Evolutionary conservation across 2,797 vertebrate genomes (phyloP).

Genomic region (Zonotrichia albicollis): DNA sequence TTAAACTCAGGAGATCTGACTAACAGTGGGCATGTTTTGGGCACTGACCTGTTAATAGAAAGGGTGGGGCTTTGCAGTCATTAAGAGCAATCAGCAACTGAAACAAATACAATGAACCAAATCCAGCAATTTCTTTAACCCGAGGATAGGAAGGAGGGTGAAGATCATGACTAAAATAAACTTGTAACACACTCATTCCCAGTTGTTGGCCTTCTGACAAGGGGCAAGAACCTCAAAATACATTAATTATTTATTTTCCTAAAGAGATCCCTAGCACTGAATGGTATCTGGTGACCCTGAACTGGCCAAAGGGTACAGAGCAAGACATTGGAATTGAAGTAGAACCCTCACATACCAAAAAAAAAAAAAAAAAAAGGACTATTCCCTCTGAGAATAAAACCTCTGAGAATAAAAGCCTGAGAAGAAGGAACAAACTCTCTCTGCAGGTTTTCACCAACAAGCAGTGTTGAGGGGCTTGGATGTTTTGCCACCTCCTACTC

Average conservation of each 20-base stretch:
- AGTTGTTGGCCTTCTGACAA: not conserved
- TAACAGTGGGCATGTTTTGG: conserved; percentile 30
- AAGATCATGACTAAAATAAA: not conserved
- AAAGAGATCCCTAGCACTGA: not conserved
- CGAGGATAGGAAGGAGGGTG: not conserved
- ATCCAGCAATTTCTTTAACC: not conserved
- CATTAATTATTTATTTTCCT: not conserved
- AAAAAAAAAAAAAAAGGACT: too few species aligned
- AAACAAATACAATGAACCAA: not conserved
- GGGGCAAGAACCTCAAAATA: not conserved
- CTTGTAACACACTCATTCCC: not conserved
- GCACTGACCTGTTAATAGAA: conserved; percentile 56
- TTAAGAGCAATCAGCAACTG: not conserved
- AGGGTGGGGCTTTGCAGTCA: conserved; percentile 29
- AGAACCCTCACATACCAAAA: not conserved
- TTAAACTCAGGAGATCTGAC: conserved; percentile 47
- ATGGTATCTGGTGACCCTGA: not conserved
- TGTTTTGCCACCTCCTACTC: not conserved
- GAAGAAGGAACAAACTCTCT: not conserved
- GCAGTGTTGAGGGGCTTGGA: not conserved
- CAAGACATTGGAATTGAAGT: not conserved
- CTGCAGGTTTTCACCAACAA: not conserved
- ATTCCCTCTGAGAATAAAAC: not conserved
- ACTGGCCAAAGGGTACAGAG: not conserved
- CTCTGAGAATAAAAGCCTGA: not conserved